Evolutionary conservation across 37 sponge, comb jelly and placozoan species (phyloP).

Genomic region (Haliclona indistincta): DNA sequence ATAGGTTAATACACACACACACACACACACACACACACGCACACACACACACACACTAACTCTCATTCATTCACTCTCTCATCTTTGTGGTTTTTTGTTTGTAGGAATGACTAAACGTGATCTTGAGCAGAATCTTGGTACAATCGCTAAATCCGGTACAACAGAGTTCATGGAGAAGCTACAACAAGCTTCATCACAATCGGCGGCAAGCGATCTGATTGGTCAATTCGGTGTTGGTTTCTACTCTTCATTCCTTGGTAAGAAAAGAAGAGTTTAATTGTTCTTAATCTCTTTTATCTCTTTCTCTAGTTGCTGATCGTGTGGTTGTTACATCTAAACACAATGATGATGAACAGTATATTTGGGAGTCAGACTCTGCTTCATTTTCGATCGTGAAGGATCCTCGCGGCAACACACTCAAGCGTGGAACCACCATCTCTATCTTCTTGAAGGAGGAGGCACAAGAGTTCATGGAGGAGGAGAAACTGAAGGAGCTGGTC

Average conservation of each 20-base stretch:
- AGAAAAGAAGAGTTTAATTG: too few relatives aligned
- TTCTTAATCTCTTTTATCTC: too few relatives aligned
- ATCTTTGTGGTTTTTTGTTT: too few relatives aligned
- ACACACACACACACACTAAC: too few relatives aligned
- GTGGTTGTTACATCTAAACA: constrained; percentile 97
- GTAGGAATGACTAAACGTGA: constrained; percentile 93
- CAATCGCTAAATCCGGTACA: constrained; percentile 99
- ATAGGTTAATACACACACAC: too few relatives aligned
- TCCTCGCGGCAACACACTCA: constrained; percentile 91
- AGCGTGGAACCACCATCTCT: constrained; percentile 92
- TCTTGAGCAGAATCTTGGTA: constrained; percentile 89
- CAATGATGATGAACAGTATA: constrained; percentile 94
- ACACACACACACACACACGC: too few relatives aligned
- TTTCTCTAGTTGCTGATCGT: constrained; percentile 86
- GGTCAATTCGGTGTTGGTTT: constrained; percentile 99
- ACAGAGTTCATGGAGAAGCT: constrained; percentile 94
- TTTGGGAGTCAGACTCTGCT: constrained; percentile 91
- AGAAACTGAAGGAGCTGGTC: constrained; percentile 78
- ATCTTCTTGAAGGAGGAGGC: constrained; percentile 96
- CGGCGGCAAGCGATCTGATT: constrained; percentile 85
- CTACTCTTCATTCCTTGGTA: constrained; percentile 97
- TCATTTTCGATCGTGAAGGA: constrained; percentile 88
- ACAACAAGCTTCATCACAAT: constrained; percentile 17
- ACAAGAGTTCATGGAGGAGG: constrained; percentile 83
- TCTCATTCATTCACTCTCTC: too few relatives aligned